Conservation (phyloP, 2,888 invertebrate species). For the Anaspis maculata region DNA sequence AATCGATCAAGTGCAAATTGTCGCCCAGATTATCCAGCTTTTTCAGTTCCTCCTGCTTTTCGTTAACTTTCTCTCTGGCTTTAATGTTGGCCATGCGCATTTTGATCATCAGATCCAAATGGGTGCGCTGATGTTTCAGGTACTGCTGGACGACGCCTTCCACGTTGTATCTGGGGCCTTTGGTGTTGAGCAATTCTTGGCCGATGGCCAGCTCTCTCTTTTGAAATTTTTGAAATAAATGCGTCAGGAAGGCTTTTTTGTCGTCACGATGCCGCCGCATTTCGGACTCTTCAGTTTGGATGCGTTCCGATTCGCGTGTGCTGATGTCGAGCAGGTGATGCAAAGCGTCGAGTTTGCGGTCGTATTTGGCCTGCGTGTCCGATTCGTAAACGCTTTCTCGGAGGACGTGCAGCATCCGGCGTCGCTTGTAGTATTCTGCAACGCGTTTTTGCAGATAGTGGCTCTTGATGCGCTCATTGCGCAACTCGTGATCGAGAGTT, state of each 20-base stretch:
- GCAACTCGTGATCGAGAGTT: background rate
- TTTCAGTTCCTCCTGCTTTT: slow-evolving; percentile 24
- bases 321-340: background rate
- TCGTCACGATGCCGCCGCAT: background rate
- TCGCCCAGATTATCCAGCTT: slow-evolving; percentile 41
- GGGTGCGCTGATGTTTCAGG: slow-evolving; percentile 22
- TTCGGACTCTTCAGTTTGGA: background rate
- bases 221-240: slow-evolving; percentile 1
- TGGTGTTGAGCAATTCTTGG: background rate
- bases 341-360: slow-evolving; percentile 7
- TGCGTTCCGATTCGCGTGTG: background rate
- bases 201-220: slow-evolving; percentile 1
- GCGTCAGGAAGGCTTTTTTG: slow-evolving; percentile 1
- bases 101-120: slow-evolving; percentile 21
- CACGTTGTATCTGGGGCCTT: background rate
- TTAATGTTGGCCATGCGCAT: slow-evolving; percentile 28
- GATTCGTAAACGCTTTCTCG: slow-evolving; percentile 3
- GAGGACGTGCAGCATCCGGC: slow-evolving; percentile 8
- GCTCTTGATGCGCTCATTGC: slow-evolving; percentile 4
- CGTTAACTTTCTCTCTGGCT: slow-evolving; percentile 23
- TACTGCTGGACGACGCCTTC: slow-evolving; percentile 21
- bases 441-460: slow-evolving; percentile 3
- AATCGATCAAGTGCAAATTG: slow-evolving; percentile 44
- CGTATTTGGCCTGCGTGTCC: slow-evolving; percentile 4
- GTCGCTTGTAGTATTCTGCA: slow-evolving; percentile 3